Evolutionary conservation across 2,797 vertebrate species (phyloP), one percentile per base, ranked within the genome.

Genomic region (Ispidina picta): DNA sequence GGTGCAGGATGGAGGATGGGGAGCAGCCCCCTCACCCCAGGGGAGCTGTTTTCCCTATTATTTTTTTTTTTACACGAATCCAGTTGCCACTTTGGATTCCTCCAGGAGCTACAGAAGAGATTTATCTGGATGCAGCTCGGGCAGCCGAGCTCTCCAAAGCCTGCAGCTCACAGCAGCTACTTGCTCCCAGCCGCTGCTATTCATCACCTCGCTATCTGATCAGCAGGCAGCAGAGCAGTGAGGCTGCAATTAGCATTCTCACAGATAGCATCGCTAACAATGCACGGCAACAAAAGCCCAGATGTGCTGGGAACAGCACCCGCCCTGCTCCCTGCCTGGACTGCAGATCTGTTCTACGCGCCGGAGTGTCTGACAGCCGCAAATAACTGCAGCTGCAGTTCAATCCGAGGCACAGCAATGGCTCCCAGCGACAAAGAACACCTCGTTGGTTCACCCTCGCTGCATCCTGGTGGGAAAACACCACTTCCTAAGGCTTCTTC

Each of bases 121-220:
- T 31, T 17, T 11, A 1, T 9, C 0, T 0, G 9, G 62, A 4
- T 0, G 3, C 25, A 74, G 48, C 68, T 13, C 1, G 20, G 39
- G 33, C 83, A 52, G 63, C 44, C 82, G 10, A 1, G 20, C 54
- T 8, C 26, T n/a, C 4, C 31, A 18, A 16, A 33, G 6, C 22
- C 66, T 6, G 28, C 48, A 51, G 46, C 2, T 23, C 7, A 22
- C 56, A 55, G 59, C 58, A 68, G 63, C 44, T 48, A 6, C 8
- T 15, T 31, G 2, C 1, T 8, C 33, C 65, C 26, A 29, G 43
- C 43, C 72, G 31, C 52, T 4, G 2, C 33, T 3, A 10, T 51
- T 83, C 48, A 59, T 48, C 81, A 63, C 54, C 11, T 16, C 1
- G 6, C 2, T 21, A 43, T 33, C 80, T 51, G 65, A 55, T 33